Evolutionary conservation across 2,113 vertebrate genomes (phyloP).

Genomic region (Trogon melanurus): DNA sequence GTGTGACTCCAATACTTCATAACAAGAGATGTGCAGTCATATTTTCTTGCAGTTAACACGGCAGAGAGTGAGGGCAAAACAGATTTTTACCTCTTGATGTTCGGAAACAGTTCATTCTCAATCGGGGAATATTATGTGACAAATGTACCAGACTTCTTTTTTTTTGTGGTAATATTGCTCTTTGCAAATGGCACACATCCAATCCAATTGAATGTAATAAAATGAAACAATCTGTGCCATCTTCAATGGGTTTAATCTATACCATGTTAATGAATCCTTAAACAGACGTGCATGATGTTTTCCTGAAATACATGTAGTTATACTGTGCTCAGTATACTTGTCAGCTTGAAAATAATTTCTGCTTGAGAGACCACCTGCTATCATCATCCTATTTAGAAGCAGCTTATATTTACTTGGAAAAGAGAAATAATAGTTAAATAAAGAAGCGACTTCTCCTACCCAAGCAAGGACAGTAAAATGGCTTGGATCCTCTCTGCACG

Average conservation of each 20-base stretch:
- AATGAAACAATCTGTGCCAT: slow-evolving; percentile 76
- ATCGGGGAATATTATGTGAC: slow-evolving; percentile 65
- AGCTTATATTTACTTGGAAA: slow-evolving; percentile 54
- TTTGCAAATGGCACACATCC: slow-evolving; percentile 76
- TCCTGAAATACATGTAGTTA: slow-evolving; percentile 61
- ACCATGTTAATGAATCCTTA: slow-evolving; percentile 76
- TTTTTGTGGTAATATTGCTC: slow-evolving; percentile 69
- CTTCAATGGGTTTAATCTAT: slow-evolving; percentile 74
- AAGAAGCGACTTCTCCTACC: background rate
- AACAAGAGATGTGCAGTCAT: background rate
- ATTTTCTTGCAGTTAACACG: background rate
- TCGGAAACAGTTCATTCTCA: slow-evolving; percentile 62
- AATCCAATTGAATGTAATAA: slow-evolving; percentile 75
- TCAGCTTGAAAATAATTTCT: slow-evolving; percentile 67
- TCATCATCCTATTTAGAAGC: slow-evolving; percentile 49
- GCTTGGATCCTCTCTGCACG: background rate
- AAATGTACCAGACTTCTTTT: slow-evolving; percentile 63
- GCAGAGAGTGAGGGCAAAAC: slow-evolving; percentile 35
- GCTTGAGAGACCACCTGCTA: slow-evolving; percentile 63
- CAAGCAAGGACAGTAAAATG: slow-evolving; percentile 26
- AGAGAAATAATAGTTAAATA: slow-evolving; percentile 58
- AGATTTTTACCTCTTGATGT: slow-evolving; percentile 61
- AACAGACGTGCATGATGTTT: slow-evolving; percentile 67
- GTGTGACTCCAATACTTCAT: background rate
- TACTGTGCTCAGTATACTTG: slow-evolving; percentile 14